Base-by-base conservation (phyloP, 2,113 vertebrate genomes). In the zebrafish (Danio rerio) region DNA sequence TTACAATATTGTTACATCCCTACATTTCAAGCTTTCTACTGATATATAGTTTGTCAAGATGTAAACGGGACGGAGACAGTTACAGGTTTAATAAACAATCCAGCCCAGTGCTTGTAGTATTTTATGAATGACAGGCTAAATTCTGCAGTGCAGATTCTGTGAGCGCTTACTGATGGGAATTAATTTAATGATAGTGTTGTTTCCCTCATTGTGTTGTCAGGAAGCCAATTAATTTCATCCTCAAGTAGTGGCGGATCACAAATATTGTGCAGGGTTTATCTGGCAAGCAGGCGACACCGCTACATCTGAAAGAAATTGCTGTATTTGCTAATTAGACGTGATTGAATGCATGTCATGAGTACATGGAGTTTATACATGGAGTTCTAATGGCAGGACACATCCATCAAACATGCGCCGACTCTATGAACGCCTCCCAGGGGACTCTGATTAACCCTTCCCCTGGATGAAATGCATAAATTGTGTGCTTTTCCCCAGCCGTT, bases 201-300 rank as follows among this genome's bases (percentile, higher is more conserved):
- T 76, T 58, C 49, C 9, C 52, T 76, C 56, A 7, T 61, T 81
- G 16, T 31, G 6, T 43, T 79, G 76, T 76, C 61, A 70, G 13
- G 6, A 50, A 80, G 81, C 18, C 81, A 56, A 83, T 86, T 86
- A 70, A 86, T 83, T 80, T 83, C 40, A 49, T 80, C 84, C 61
- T 79, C 43, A 74, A 73, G 58, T 59, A 78, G 69, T 13, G 20
- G 50, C 13, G n/a, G 58, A 79, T 82, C 18, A 65, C 66, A 75
- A 82, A 80, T 74, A 78, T 71, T 78, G 49, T 3, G 5, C 15
- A 20, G 12, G 49, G 74, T 78, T 78, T 78, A 78, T 49, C 43
- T 55, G 21, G 13, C 9, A 21, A 77, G 63, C 20, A n/a, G 20
- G 20, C 6, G n/a, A 12, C 52, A 20, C 66, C 5, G 6, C 62